A percentile compares a stretch with the other conserved stretches of the same genome.
Conservation (phyloP, 2,113 vertebrate species). For the Pleuronectes platessa region DNA sequence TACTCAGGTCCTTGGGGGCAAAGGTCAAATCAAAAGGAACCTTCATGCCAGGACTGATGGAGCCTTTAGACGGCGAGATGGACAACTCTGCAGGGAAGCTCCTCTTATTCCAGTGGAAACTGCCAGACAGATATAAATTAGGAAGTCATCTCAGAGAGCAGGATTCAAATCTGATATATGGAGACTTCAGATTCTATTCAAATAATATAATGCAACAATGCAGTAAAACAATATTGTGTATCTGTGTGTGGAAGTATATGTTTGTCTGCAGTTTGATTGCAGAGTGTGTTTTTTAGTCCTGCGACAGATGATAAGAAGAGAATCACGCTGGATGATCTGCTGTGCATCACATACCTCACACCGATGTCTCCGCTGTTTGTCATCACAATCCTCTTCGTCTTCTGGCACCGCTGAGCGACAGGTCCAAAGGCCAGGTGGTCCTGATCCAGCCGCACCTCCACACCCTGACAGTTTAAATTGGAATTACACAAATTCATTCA, state of each 20-base stretch:
- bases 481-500: not conserved
- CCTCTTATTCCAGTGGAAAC: slow-evolving; percentile 87
- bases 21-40: slow-evolving; percentile 85
- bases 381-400: slow-evolving; percentile 79
- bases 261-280: not conserved
- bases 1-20: slow-evolving; percentile 78
- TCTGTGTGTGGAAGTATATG: not conserved
- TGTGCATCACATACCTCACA: slow-evolving; percentile 78
- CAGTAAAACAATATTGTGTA: too few relatives aligned
- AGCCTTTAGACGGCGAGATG: slow-evolving; percentile 85
- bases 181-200: not conserved
- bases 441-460: slow-evolving; percentile 85
- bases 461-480: slow-evolving; percentile 64
- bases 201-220: too few relatives aligned
- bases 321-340: not conserved
- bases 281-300: too few relatives aligned
- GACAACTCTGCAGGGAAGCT: slow-evolving; percentile 83
- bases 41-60: slow-evolving; percentile 84
- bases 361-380: slow-evolving; percentile 85
- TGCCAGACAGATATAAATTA: slow-evolving; percentile 46
- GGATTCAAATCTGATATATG: not conserved
- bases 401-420: slow-evolving; percentile 79
- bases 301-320: too few relatives aligned
- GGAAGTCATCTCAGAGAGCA: not conserved
- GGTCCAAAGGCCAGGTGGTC: slow-evolving; percentile 87